Percentiles rank a stretch among this genome's conserved stretches.
Conservation (phyloP, 2,797 vertebrate species). For the Limnodromus scolopaceus region DNA sequence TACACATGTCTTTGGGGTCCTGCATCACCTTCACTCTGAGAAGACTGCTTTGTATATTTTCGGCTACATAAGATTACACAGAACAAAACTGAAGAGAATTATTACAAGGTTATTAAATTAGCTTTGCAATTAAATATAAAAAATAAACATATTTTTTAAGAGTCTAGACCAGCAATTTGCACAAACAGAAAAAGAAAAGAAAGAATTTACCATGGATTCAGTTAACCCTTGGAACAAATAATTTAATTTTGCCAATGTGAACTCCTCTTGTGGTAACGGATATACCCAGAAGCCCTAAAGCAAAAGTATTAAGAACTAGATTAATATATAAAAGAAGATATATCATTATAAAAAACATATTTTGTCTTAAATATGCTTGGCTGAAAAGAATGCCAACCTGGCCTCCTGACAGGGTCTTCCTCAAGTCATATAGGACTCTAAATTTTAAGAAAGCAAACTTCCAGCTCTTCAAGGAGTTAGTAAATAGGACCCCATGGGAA, state of each 20-base stretch:
- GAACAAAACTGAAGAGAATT: neutral
- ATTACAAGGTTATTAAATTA: neutral
- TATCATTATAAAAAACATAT: neutral
- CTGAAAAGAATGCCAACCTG: neutral
- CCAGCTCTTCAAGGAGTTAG: no score
- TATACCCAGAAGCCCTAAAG: neutral
- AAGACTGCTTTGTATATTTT: neutral
- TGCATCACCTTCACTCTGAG: neutral
- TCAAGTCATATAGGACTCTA: neutral
- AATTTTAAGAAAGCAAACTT: no score
- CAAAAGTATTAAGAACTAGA: neutral
- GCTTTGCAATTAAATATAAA: neutral
- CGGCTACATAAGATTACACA: neutral
- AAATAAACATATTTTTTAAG: neutral
- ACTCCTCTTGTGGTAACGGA: neutral
- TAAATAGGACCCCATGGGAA: no score
- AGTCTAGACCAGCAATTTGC: neutral
- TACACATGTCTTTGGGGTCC: neutral
- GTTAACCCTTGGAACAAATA: neutral
- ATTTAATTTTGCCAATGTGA: conserved; percentile 17
- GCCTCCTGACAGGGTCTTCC: neutral
- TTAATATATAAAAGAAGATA: neutral
- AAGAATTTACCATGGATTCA: neutral
- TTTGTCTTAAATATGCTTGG: neutral
- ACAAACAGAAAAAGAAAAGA: neutral